phyloP scores from a whole-genome alignment of 1,140 invertebrate species.

The Bombus vancouverensis region DNA sequence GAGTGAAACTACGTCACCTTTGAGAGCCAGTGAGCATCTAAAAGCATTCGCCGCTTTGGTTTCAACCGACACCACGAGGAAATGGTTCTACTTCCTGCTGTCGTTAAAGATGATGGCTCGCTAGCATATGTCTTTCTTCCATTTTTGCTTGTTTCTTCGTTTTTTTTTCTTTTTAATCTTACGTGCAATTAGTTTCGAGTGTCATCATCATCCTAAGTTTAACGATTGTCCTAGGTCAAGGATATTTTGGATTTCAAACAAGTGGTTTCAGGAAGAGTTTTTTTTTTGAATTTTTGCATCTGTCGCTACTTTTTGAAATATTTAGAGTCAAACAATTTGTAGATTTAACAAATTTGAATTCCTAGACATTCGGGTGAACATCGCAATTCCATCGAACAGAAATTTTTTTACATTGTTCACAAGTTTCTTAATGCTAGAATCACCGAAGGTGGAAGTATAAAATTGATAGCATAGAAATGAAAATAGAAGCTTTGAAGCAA shows the following conservation, averaged over 20 bases:
- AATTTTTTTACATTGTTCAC: too few species aligned
- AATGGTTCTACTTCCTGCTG: slow-evolving; percentile 19
- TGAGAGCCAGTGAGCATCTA: slow-evolving; percentile 37
- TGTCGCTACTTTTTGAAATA: too few species aligned
- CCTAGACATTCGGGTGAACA: too few species aligned
- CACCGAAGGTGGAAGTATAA: too few species aligned
- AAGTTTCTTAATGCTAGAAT: too few species aligned
- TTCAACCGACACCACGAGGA: neutral
- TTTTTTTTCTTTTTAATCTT: neutral
- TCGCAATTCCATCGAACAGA: too few species aligned
- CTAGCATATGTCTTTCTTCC: neutral
- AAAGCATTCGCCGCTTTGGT: slow-evolving; percentile 53
- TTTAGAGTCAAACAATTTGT: too few species aligned
- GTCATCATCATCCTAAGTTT: neutral
- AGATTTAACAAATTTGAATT: too few species aligned
- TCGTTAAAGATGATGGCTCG: neutral
- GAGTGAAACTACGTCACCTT: slow-evolving; percentile 59
- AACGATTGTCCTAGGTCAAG: neutral
- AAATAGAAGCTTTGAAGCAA: too few species aligned
- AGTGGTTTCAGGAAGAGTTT: neutral
- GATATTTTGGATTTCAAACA: neutral
- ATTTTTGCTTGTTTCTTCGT: too few species aligned
- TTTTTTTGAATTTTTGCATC: neutral
- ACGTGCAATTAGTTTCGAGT: neutral
- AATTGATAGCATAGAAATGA: too few species aligned